Conservation (phyloP, 2,797 vertebrate species). For the Gymnoscopelus microlampas region DNA sequence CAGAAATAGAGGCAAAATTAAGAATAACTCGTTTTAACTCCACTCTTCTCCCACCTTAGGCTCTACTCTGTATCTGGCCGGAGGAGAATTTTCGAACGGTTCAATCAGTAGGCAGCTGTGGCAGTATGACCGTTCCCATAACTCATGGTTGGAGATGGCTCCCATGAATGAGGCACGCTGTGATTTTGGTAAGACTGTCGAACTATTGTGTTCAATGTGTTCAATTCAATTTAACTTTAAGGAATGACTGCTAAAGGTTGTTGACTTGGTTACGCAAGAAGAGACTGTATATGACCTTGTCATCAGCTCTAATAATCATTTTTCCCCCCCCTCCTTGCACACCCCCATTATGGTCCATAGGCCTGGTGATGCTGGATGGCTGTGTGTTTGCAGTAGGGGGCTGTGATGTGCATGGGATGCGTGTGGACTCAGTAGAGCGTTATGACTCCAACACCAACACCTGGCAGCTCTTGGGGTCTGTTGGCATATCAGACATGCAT, state of each 20-base stretch:
- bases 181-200: slow-evolving; percentile 74
- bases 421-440: slow-evolving; percentile 84
- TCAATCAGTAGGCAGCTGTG: slow-evolving; percentile 87
- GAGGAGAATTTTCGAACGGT: slow-evolving; percentile 85
- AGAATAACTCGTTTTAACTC: neutral
- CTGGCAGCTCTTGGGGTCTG: slow-evolving; percentile 83
- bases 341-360: slow-evolving; percentile 39
- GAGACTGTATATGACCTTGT: too few relatives aligned
- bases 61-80: slow-evolving; percentile 81
- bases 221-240: too few relatives aligned
- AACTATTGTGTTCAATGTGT: neutral
- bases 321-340: too few relatives aligned
- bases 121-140: slow-evolving; percentile 85
- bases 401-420: slow-evolving; percentile 80
- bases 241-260: too few relatives aligned
- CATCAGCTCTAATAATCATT: too few relatives aligned
- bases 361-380: slow-evolving; percentile 84
- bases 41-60: slow-evolving; percentile 60
- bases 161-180: slow-evolving; percentile 85
- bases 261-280: too few relatives aligned
- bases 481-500: slow-evolving; percentile 76
- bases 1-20: too few relatives aligned
- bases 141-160: slow-evolving; percentile 86
- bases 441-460: slow-evolving; percentile 84
- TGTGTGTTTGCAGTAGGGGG: slow-evolving; percentile 86